phyloP scores from a whole-genome alignment of 2,888 invertebrate genomes.

The Hermodice carunculata region DNA sequence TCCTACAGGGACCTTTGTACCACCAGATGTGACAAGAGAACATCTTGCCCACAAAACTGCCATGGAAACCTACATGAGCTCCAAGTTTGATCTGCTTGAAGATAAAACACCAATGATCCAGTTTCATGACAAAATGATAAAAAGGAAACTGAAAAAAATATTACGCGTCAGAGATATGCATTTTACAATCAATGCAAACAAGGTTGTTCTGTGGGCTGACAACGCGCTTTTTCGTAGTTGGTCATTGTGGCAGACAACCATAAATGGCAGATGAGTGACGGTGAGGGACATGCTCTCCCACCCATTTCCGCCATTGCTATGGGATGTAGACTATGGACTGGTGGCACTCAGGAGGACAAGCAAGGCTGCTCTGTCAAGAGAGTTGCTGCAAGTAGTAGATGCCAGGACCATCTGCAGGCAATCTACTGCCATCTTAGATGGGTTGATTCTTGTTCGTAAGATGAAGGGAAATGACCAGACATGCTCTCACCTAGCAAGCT shows the following conservation, averaged over 20 bases:
- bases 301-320: conserved; percentile 33
- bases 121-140: no score
- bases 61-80: no score
- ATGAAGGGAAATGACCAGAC: conserved; percentile 23
- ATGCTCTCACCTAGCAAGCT: conserved; percentile 26
- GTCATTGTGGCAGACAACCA: no score
- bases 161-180: no score
- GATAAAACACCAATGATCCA: no score
- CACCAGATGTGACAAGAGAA: no score
- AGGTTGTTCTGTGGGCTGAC: background rate
- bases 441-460: conserved; percentile 31
- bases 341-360: conserved; percentile 30
- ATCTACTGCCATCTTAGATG: no score
- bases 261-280: background rate
- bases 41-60: no score
- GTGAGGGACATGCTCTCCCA: conserved; percentile 27
- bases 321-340: conserved; percentile 27
- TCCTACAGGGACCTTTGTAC: no score
- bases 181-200: no score
- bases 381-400: conserved; percentile 23
- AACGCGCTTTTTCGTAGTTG: background rate
- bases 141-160: no score
- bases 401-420: conserved; percentile 18
- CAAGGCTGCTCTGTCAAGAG: conserved; percentile 21
- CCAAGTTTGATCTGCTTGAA: no score